Evolutionary conservation across 2,888 invertebrate species (phyloP).

Genomic region (Endotricha flammealis): DNA sequence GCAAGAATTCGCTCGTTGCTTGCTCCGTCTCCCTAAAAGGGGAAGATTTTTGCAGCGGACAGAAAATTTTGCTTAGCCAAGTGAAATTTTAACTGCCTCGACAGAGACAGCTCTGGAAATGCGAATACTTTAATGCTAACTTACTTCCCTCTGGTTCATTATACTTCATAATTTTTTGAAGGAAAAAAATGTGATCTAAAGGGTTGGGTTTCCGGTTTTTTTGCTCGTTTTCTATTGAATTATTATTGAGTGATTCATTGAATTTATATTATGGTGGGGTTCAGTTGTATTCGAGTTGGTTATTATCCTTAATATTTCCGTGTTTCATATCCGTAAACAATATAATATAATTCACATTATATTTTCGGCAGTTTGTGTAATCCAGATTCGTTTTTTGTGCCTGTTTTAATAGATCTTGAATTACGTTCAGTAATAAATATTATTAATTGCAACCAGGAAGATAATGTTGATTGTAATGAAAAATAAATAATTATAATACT

Average conservation of each 20-base stretch:
- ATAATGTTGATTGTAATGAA: neutral
- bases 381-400: too few relatives aligned
- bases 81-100: conserved; percentile 78
- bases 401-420: too few relatives aligned
- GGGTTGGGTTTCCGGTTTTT: conserved; percentile 40
- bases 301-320: conserved; percentile 7
- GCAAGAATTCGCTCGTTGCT: conserved; percentile 70
- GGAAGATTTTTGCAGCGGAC: conserved; percentile 75
- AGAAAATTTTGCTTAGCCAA: conserved; percentile 77
- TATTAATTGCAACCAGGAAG: neutral
- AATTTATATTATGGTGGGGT: conserved; percentile 10
- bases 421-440: too few relatives aligned
- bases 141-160: conserved; percentile 75
- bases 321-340: conserved; percentile 17
- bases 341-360: too few relatives aligned
- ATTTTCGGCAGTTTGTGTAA: too few relatives aligned
- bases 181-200: conserved; percentile 55
- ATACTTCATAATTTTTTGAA: conserved; percentile 72
- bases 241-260: conserved; percentile 16
- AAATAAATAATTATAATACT: too few relatives aligned
- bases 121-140: conserved; percentile 76
- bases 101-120: conserved; percentile 73
- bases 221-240: conserved; percentile 21
- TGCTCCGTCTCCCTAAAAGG: conserved; percentile 66
- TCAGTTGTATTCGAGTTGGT: conserved; percentile 10